phyloP scores from a whole-genome alignment of 1,140 invertebrate species.

The Capitella teleta region DNA sequence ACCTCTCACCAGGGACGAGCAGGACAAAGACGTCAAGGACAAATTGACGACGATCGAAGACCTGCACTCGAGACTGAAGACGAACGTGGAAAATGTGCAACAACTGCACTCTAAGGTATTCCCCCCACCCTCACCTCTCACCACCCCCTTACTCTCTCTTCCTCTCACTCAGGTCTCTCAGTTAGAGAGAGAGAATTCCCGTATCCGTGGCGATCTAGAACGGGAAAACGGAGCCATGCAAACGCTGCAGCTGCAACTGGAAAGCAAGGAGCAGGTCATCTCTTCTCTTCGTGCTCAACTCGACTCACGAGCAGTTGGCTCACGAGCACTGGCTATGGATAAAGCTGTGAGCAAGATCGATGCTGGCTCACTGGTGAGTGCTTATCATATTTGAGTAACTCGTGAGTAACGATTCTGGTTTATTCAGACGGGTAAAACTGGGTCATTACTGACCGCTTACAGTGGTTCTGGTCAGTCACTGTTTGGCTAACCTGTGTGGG shows the following conservation, averaged over 20 bases:
- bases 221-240: slow-evolving; percentile 30
- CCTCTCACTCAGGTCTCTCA: slow-evolving; percentile 15
- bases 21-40: slow-evolving; percentile 31
- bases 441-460: no score
- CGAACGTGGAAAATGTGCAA: slow-evolving; percentile 31
- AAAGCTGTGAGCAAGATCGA: no score
- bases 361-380: no score
- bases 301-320: slow-evolving; percentile 12
- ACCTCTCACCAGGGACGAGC: slow-evolving; percentile 33
- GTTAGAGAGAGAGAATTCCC: slow-evolving; percentile 34
- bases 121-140: no score
- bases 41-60: slow-evolving; percentile 37
- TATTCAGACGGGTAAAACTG: no score
- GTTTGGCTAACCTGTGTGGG: no score
- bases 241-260: slow-evolving; percentile 34
- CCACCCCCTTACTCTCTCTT: slow-evolving; percentile 10
- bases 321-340: no score
- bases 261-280: slow-evolving; percentile 34
- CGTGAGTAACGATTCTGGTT: no score
- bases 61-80: slow-evolving; percentile 28
- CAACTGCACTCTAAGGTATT: slow-evolving; percentile 30
- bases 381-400: no score
- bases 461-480: no score
- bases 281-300: slow-evolving; percentile 26
- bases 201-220: slow-evolving; percentile 30